phyloP scores from a whole-genome alignment of 2,888 invertebrate species.

The Drosophila meridionalis region DNA sequence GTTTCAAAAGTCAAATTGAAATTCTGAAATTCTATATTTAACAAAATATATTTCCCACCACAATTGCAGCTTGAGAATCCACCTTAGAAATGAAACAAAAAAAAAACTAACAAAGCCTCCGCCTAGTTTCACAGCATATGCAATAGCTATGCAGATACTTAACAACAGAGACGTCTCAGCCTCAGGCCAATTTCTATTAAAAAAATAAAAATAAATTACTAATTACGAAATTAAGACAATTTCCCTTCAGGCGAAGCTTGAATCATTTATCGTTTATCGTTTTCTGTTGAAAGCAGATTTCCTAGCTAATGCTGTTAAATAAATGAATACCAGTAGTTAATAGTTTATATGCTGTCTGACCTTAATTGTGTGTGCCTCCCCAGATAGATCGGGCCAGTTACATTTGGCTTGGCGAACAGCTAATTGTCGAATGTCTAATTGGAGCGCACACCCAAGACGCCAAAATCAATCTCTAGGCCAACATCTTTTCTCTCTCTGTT shows the following conservation, averaged over 20 bases:
- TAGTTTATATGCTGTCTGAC: constrained; percentile 33
- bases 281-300: constrained; percentile 60
- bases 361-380: constrained; percentile 39
- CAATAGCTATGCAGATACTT: neutral
- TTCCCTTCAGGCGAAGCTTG: neutral
- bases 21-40: no score
- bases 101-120: neutral
- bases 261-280: constrained; percentile 29
- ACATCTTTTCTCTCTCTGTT: neutral
- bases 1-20: no score
- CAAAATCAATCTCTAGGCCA: constrained; percentile 20
- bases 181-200: neutral
- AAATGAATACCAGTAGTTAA: constrained; percentile 30
- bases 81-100: no score
- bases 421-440: constrained; percentile 31
- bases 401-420: constrained; percentile 26
- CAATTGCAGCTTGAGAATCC: no score
- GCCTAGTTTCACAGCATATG: neutral
- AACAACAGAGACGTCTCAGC: neutral
- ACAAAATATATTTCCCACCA: no score
- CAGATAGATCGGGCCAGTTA: constrained; percentile 8
- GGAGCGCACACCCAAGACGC: constrained; percentile 33
- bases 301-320: constrained; percentile 23
- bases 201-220: neutral
- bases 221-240: neutral